Conservation (phyloP, 2,113 vertebrate species). For the Halichoerus grypus region DNA sequence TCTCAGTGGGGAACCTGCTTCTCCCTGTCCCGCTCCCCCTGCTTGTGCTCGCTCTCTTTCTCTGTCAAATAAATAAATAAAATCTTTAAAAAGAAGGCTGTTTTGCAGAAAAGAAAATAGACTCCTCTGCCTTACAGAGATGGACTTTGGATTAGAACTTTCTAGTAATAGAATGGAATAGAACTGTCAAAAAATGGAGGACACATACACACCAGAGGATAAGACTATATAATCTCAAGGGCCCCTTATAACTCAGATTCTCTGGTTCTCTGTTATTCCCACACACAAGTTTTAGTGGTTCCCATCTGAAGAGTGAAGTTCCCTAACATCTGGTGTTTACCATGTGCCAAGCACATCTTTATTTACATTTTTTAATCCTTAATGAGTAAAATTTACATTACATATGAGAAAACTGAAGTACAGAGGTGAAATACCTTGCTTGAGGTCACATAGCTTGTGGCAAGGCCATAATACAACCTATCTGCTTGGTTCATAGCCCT, state of each 20-base stretch:
- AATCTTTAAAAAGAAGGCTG: neutral
- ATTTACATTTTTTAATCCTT: slow-evolving; percentile 17
- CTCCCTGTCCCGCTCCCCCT: neutral
- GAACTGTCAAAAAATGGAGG: neutral
- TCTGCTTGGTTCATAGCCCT: neutral
- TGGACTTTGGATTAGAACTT: slow-evolving; percentile 39
- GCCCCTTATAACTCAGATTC: neutral
- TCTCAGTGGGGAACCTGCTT: neutral
- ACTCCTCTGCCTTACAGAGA: neutral
- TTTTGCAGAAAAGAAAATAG: slow-evolving; percentile 47
- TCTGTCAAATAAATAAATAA: neutral
- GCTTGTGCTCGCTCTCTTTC: neutral
- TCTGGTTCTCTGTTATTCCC: slow-evolving; percentile 10
- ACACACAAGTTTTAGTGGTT: neutral
- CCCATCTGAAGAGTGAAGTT: neutral
- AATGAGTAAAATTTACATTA: neutral
- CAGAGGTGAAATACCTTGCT: neutral
- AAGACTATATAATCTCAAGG: neutral
- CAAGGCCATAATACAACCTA: neutral
- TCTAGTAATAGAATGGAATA: neutral
- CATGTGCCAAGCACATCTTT: neutral
- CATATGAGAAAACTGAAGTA: neutral
- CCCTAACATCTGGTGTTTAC: neutral
- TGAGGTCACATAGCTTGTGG: neutral
- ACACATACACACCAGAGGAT: neutral